Conservation (phyloP, 2,113 vertebrate species). For the Crotalus viridis region DNA sequence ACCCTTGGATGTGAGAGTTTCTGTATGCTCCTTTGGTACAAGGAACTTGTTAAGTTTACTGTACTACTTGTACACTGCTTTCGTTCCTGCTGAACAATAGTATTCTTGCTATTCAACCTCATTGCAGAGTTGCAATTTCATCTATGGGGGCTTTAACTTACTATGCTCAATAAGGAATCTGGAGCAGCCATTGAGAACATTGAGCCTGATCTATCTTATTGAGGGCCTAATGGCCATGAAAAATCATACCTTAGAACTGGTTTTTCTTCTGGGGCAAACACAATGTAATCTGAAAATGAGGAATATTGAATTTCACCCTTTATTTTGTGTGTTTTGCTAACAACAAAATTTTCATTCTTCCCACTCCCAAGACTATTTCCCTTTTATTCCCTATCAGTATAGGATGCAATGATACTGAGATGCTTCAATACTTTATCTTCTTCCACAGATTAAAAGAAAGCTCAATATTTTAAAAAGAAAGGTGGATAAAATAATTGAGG, state of each 20-base stretch:
- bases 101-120: neutral
- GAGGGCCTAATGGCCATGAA: neutral
- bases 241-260: neutral
- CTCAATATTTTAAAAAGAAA: neutral
- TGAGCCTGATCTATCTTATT: neutral
- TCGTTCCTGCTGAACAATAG: neutral
- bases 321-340: neutral
- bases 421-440: neutral
- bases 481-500: neutral
- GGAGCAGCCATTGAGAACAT: neutral
- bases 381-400: neutral
- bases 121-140: neutral
- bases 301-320: neutral
- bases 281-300: neutral
- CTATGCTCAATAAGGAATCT: neutral
- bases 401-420: neutral
- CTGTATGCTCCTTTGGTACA: neutral
- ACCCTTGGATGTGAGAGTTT: neutral
- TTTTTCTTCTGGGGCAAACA: neutral
- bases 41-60: neutral
- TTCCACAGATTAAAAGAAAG: neutral
- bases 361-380: neutral
- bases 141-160: neutral
- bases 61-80: neutral
- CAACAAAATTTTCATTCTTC: neutral